Conservation (phyloP, 2,113 vertebrate species). For the Phodopus roborovskii region DNA sequence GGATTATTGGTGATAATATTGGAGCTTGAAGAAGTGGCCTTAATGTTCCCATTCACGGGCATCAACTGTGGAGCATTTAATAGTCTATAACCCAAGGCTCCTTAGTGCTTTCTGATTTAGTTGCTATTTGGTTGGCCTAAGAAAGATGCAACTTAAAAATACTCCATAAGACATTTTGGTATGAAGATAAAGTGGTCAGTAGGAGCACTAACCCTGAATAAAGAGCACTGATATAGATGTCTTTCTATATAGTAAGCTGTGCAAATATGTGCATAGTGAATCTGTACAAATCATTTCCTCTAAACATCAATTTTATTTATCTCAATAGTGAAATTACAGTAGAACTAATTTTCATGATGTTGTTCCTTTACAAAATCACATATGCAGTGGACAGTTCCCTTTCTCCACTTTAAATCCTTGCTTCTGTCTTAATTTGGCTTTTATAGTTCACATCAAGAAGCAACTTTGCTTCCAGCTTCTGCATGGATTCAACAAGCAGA, state of each 20-base stretch:
- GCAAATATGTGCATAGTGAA: not conserved
- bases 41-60: not conserved
- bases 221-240: not conserved
- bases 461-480: slow-evolving; percentile 25
- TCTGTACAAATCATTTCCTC: not conserved
- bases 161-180: not conserved
- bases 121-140: not conserved
- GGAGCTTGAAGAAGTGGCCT: not conserved
- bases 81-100: not conserved
- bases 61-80: not conserved
- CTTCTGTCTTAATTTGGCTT: not conserved
- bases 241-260: not conserved
- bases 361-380: slow-evolving; percentile 10
- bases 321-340: not conserved
- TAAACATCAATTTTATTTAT: slow-evolving; percentile 36
- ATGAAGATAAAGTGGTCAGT: not conserved
- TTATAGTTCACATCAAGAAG: not conserved
- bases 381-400: not conserved
- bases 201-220: not conserved
- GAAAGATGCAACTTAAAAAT: not conserved
- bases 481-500: not conserved
- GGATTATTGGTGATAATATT: slow-evolving; percentile 2
- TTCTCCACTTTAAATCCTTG: not conserved
- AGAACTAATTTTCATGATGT: not conserved
- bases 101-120: not conserved